phyloP scores from a whole-genome alignment of 1,140 invertebrate genomes.

The Bicyclus anynana region DNA sequence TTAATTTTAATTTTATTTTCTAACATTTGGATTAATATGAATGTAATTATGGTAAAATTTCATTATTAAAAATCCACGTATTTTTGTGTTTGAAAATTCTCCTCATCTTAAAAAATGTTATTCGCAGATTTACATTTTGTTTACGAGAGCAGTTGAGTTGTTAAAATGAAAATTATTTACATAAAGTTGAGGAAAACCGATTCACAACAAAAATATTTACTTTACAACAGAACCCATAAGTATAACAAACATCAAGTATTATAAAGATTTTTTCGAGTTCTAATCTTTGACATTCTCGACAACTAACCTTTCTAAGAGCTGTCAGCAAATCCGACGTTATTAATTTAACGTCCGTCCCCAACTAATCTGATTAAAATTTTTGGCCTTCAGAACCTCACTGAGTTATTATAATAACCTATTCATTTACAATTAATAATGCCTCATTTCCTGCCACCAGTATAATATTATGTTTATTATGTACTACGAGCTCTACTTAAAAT shows the following conservation, averaged over 20 bases:
- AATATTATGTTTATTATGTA: not conserved
- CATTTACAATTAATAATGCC: not conserved
- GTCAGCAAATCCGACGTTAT: constrained; percentile 24
- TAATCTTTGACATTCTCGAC: constrained; percentile 6
- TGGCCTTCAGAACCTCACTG: not conserved
- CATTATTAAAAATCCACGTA: too few species aligned
- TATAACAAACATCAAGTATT: too few species aligned
- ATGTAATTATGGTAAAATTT: too few species aligned
- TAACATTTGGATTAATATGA: too few species aligned
- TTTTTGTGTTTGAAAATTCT: too few species aligned
- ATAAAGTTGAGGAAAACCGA: too few species aligned
- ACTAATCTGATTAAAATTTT: constrained; percentile 42
- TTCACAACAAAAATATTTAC: not conserved
- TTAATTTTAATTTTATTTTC: not conserved
- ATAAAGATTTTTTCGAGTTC: too few species aligned
- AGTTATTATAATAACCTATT: constrained; percentile 4
- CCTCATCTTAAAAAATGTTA: too few species aligned
- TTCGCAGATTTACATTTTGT: too few species aligned
- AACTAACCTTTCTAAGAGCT: constrained; percentile 15
- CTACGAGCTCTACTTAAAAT: too few species aligned
- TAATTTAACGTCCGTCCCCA: constrained; percentile 35
- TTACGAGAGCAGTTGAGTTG: too few species aligned
- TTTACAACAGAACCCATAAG: not conserved
- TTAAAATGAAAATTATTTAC: too few species aligned
- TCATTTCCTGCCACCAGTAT: constrained; percentile 2